phyloP scores from a whole-genome alignment of 2,797 vertebrate species.

The Sebastiscus albofasciatus region DNA sequence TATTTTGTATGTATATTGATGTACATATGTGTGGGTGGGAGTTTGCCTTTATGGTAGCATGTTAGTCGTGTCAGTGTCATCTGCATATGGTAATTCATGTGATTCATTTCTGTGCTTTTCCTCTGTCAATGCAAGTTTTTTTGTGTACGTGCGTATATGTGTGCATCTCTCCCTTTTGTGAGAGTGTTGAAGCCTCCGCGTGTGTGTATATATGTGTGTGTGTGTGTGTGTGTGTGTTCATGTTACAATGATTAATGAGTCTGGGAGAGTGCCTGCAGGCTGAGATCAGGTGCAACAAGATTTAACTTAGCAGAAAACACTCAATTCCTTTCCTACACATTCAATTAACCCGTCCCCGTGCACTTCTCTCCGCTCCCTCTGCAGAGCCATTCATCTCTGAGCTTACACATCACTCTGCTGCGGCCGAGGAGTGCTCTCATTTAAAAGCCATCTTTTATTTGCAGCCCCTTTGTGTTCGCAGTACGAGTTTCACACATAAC shows the following conservation, averaged over 20 bases:
- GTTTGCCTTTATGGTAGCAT: slow-evolving; percentile 18
- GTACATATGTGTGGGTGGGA: slow-evolving; percentile 15
- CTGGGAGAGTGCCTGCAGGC: slow-evolving; percentile 69
- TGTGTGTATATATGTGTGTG: not conserved
- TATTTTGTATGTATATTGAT: slow-evolving; percentile 1
- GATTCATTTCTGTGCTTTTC: slow-evolving; percentile 30
- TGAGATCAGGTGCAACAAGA: slow-evolving; percentile 80
- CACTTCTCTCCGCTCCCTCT: slow-evolving; percentile 48
- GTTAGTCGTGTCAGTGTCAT: slow-evolving; percentile 37
- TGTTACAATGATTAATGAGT: slow-evolving; percentile 77
- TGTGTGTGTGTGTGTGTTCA: slow-evolving; percentile 4
- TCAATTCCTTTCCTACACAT: slow-evolving; percentile 76
- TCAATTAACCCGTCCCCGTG: slow-evolving; percentile 76
- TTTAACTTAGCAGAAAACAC: slow-evolving; percentile 79
- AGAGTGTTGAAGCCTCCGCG: not conserved
- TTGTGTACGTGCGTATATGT: not conserved
- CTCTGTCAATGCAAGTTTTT: not conserved
- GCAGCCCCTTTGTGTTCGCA: slow-evolving; percentile 38
- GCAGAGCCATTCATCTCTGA: slow-evolving; percentile 68
- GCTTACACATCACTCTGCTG: slow-evolving; percentile 45
- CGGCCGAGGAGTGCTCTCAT: slow-evolving; percentile 30
- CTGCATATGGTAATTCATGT: slow-evolving; percentile 35
- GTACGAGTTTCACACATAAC: slow-evolving; percentile 27
- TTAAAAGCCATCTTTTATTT: slow-evolving; percentile 62
- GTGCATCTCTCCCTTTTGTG: not conserved